Evolutionary conservation across 2,113 vertebrate genomes (phyloP).

Genomic region (Rhea americana): DNA sequence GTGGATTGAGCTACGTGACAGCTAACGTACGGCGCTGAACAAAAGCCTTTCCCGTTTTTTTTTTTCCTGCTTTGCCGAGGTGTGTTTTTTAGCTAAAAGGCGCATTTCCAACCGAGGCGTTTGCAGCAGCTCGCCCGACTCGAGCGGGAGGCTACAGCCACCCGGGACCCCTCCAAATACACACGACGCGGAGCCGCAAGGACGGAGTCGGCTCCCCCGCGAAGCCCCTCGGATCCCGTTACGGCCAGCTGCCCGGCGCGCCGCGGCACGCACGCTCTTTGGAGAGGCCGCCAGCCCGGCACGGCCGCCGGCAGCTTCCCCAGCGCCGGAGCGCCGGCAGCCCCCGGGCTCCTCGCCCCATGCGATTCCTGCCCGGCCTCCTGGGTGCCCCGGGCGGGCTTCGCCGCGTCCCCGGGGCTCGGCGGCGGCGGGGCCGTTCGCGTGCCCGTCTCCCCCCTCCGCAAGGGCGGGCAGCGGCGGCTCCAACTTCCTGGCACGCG

Average conservation of each 20-base stretch:
- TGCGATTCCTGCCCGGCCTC: not conserved
- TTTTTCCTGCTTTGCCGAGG: not conserved
- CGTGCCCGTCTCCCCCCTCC: no score
- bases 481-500: constrained; percentile 58
- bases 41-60: not conserved
- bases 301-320: constrained; percentile 64
- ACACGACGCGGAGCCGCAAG: not conserved
- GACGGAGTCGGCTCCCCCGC: constrained; percentile 45
- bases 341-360: constrained; percentile 37
- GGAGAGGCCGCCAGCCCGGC: constrained; percentile 23
- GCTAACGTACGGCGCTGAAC: not conserved
- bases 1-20: not conserved
- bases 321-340: constrained; percentile 59
- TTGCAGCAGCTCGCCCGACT: fast-evolving
- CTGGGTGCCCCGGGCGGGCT: no score
- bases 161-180: not conserved
- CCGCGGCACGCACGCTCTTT: constrained; percentile 17
- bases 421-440: no score
- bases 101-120: fast-evolving
- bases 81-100: not conserved
- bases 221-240: constrained; percentile 43
- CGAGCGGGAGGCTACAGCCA: not conserved
- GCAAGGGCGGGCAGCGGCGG: not conserved
- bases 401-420: no score
- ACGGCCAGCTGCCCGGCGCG: constrained; percentile 5